phyloP scores from a whole-genome alignment of 2,888 invertebrate species.

The Polydrusus pterygomalis region DNA sequence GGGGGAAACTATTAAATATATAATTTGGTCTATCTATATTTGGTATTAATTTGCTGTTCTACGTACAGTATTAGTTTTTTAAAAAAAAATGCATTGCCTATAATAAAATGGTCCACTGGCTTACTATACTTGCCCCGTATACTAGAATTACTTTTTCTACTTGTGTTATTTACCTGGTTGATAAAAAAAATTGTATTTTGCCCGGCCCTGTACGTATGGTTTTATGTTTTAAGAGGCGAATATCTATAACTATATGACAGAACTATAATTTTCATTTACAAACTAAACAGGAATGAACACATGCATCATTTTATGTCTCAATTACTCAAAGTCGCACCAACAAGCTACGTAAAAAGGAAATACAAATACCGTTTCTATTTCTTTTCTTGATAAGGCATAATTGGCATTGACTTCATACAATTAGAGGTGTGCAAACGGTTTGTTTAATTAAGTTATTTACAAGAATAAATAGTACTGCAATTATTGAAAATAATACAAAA shows the following conservation, averaged over 20 bases:
- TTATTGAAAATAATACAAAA: not conserved
- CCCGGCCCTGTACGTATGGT: not conserved
- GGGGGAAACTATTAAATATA: no score
- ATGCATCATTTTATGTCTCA: slow-evolving; percentile 14
- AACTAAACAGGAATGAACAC: slow-evolving; percentile 11
- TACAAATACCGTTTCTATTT: slow-evolving; percentile 23
- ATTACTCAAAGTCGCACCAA: slow-evolving; percentile 26
- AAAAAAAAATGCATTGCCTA: no score
- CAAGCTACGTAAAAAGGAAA: slow-evolving; percentile 19
- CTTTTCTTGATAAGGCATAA: slow-evolving; percentile 24
- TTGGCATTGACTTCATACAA: slow-evolving; percentile 17
- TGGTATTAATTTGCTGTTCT: no score
- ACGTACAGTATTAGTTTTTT: no score
- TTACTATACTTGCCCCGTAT: no score
- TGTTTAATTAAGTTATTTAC: slow-evolving; percentile 9
- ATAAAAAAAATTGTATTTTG: no score
- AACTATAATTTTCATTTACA: slow-evolving; percentile 13
- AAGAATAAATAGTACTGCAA: not conserved
- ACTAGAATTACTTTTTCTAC: no score
- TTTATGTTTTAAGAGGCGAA: not conserved
- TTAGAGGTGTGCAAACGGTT: slow-evolving; percentile 17
- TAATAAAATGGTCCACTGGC: no score
- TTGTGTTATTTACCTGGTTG: no score
- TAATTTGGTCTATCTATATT: no score
- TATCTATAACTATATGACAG: not conserved